Conservation (phyloP, 2,797 vertebrate species). For the Setipinna tenuifilis region DNA sequence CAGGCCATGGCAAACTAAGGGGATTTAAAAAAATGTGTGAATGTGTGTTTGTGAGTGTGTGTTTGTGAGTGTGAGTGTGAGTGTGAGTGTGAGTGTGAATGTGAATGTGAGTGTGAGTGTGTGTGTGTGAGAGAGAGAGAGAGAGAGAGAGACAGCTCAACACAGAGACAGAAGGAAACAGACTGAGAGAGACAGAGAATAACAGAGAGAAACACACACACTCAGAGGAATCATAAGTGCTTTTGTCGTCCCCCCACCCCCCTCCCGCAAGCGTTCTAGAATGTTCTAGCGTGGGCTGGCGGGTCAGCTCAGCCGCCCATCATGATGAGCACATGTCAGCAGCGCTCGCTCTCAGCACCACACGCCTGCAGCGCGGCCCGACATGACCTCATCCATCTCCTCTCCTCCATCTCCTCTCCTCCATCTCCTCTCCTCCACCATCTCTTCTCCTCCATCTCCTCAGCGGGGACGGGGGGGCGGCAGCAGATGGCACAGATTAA, state of each 20-base stretch:
- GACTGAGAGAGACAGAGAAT: background rate
- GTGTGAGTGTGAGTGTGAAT: too few relatives aligned
- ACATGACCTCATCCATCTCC: background rate
- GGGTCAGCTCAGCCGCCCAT: background rate
- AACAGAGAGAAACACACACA: background rate
- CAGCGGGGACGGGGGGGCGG: background rate
- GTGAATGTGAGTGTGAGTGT: too few relatives aligned
- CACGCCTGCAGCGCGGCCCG: background rate
- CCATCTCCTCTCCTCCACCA: too few relatives aligned
- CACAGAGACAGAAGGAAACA: background rate
- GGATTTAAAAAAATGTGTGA: slow-evolving; percentile 1
- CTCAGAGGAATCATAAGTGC: background rate
- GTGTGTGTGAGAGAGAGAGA: background rate
- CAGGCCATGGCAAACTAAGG: background rate
- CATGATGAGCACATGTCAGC: background rate
- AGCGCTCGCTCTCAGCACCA: background rate
- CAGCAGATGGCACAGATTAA: slow-evolving; percentile 15
- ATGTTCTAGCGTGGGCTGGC: background rate
- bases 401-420: too few relatives aligned
- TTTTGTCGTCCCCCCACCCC: background rate
- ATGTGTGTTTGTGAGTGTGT: too few relatives aligned
- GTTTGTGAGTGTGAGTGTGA: too few relatives aligned
- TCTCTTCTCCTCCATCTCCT: background rate
- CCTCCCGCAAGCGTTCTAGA: background rate
- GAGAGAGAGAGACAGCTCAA: background rate